Conservation (phyloP, 2,888 invertebrate species). For the Diplazon laetatorius region DNA sequence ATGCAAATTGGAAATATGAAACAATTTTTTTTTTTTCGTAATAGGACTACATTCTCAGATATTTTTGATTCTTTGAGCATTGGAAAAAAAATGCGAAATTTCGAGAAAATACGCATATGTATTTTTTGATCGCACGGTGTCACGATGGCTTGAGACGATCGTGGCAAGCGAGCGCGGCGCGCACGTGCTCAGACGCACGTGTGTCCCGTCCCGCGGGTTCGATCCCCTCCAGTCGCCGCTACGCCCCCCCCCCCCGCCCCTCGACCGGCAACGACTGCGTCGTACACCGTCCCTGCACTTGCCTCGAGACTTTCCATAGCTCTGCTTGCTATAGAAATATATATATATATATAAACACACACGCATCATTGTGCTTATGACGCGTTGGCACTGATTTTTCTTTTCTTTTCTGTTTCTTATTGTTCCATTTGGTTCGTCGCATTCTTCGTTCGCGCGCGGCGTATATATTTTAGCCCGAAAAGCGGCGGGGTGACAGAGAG, state of each 20-base stretch:
- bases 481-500: too few relatives aligned
- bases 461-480: too few relatives aligned
- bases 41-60: too few relatives aligned
- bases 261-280: neutral
- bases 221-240: constrained; percentile 25
- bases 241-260: neutral
- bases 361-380: neutral
- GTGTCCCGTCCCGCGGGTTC: constrained; percentile 46
- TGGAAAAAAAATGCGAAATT: too few relatives aligned
- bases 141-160: constrained; percentile 6
- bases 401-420: too few relatives aligned
- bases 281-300: constrained; percentile 6
- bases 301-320: neutral
- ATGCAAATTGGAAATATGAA: too few relatives aligned
- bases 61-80: too few relatives aligned
- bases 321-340: neutral
- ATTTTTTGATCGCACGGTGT: too few relatives aligned
- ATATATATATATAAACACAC: neutral
- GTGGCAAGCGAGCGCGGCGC: constrained; percentile 49
- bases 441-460: too few relatives aligned
- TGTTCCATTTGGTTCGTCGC: too few relatives aligned
- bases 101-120: too few relatives aligned
- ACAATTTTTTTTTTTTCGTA: too few relatives aligned
- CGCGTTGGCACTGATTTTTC: neutral
- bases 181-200: constrained; percentile 64